Evolutionary conservation across 1,140 invertebrate species (phyloP), one percentile per base, ranked within the genome.

Genomic region (Panulirus ornatus): DNA sequence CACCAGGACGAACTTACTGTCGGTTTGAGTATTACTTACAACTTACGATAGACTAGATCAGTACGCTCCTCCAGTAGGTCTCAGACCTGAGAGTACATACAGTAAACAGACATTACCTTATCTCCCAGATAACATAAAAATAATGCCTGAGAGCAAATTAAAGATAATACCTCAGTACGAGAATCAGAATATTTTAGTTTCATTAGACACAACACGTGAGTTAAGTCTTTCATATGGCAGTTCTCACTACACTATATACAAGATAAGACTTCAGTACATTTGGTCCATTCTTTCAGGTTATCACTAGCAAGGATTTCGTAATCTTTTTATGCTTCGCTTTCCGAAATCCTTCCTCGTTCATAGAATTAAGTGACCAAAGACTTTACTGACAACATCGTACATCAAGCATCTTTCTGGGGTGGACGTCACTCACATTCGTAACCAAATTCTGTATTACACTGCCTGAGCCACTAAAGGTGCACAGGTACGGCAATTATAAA

Each of bases 91-190:
- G 58, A 66, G 58, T 66, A 66, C n/a, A 1, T 27, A 66, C 58
- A 66, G 27, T 27, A 66, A 30, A 30, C 58, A 30, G 58, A 66
- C 58, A 66, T 30, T 5, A 30, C 1, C 1, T 66, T 66, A 22
- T 30, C 58, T 66, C 51, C 51, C 78, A 81, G 78, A 54, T 22
- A 36, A 58, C 27, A 34, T 58, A 30, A 81, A 76, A 81, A 81
- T 58, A 81, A 81, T 42, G 78, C 58, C 51, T 34, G 78, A 81
- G 78, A 81, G 78, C 78, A 81, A 81, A 81, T 81, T 30, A 81
- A 81, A 51, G 27, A 66, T 30, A 66, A 66, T 66, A 66, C n/a
- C 58, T 66, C 58, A 66, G 27, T 66, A 30, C 58, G 58, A 66
- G 58, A 66, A 66, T 66, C n/a, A 30, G 58, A 66, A 66, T 66